A percentile compares a stretch with the other conserved stretches of the same genome.
These are phyloP conservation scores for Caenorhabditis sp. DNA, from an alignment of 2,888 invertebrate species.

Conservation along the genomic window DNA sequence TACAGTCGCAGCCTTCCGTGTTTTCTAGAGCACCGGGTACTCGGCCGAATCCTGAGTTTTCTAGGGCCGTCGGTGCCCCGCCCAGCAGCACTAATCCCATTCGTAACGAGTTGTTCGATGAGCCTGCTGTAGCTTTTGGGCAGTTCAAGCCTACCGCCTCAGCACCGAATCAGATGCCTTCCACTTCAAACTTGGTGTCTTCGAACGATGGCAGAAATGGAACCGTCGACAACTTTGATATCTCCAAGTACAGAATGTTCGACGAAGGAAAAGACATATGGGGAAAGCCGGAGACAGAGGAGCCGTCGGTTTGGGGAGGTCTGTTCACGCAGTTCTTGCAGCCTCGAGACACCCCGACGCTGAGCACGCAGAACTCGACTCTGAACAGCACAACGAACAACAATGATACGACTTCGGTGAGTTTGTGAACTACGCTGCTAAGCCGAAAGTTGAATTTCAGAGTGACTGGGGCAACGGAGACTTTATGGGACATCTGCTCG, in stretches of 20 bases:
- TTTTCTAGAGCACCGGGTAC: slow-evolving; percentile 44
- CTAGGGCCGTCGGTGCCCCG: slow-evolving; percentile 19
- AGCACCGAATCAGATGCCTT: background rate
- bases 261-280: slow-evolving; percentile 39
- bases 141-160: slow-evolving; percentile 19
- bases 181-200: too few relatives aligned
- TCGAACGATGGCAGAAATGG: slow-evolving; percentile 9
- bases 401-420: too few relatives aligned
- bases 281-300: slow-evolving; percentile 31
- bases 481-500: slow-evolving; percentile 4
- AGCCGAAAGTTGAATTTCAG: too few relatives aligned
- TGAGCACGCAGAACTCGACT: background rate
- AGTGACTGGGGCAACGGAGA: slow-evolving; percentile 18
- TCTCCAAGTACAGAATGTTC: slow-evolving; percentile 14
- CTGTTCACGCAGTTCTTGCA: slow-evolving; percentile 33
- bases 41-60: slow-evolving; percentile 3
- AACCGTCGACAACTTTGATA: slow-evolving; percentile 7
- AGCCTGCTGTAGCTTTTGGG: slow-evolving; percentile 14
- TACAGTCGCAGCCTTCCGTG: background rate
- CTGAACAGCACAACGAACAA: slow-evolving; percentile 6
- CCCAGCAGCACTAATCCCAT: background rate
- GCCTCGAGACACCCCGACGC: too few relatives aligned
- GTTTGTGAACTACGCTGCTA: too few relatives aligned
- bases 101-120: slow-evolving; percentile 24
- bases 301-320: slow-evolving; percentile 32